Percentiles rank a stretch among this genome's conserved stretches.
These are phyloP conservation scores for Thymelicus sylvestris DNA, from an alignment of 2,888 invertebrate species.

Conservation along the genomic window DNA sequence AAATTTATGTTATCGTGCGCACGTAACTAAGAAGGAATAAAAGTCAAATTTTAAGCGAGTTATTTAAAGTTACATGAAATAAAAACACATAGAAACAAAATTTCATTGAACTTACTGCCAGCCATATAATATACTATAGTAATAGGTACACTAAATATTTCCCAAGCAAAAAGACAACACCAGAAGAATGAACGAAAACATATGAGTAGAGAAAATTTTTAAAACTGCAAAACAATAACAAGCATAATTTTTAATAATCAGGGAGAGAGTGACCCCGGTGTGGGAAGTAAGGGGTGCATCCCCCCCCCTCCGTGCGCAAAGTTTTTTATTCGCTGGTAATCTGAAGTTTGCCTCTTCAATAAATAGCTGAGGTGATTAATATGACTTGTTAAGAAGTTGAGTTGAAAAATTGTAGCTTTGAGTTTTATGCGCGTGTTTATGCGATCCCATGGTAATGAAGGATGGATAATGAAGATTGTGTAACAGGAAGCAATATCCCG, in stretches of 20 bases:
- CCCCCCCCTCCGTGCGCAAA: conserved; percentile 19
- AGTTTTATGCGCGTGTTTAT: conserved; percentile 31
- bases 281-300: conserved; percentile 16
- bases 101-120: no score
- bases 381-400: conserved; percentile 39
- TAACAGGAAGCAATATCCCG: neutral
- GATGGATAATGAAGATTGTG: neutral
- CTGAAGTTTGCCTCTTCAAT: conserved; percentile 38
- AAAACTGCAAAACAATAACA: conserved; percentile 6
- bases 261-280: neutral
- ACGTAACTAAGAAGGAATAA: no score
- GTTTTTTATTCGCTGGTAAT: conserved; percentile 41
- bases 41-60: no score
- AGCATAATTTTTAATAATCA: conserved; percentile 15
- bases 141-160: no score
- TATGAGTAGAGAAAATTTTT: neutral
- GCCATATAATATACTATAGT: no score
- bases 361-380: conserved; percentile 42
- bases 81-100: no score
- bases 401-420: conserved; percentile 38
- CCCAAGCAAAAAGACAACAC: neutral
- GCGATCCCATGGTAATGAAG: neutral
- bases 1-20: no score
- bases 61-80: no score
- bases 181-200: neutral